These are phyloP conservation scores for Penelope pileata DNA, from an alignment of 2,113 vertebrate species.

Conservation along the genomic window DNA sequence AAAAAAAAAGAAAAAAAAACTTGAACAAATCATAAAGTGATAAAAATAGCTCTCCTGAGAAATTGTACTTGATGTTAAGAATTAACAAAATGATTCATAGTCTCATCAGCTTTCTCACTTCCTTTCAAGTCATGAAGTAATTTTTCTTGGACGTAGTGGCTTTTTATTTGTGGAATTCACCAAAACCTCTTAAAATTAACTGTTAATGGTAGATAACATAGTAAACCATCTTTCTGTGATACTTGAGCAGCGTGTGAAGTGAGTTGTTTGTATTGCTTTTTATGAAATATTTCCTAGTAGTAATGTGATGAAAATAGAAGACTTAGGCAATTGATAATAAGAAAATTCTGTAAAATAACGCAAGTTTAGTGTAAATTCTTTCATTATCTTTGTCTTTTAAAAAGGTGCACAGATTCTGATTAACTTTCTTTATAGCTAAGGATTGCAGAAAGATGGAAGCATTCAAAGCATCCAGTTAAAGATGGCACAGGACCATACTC, in stretches of 20 bases:
- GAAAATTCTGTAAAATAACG: not conserved
- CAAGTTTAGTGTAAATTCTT: not conserved
- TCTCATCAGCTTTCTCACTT: not conserved
- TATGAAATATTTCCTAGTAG: not conserved
- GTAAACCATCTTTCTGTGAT: not conserved
- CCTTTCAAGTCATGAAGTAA: not conserved
- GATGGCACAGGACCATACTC: not conserved
- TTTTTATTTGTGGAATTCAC: not conserved
- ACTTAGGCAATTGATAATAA: not conserved
- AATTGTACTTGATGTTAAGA: not conserved
- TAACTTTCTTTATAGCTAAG: not conserved
- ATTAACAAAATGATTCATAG: not conserved
- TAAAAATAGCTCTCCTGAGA: not conserved
- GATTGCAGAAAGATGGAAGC: not conserved
- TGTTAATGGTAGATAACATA: not conserved
- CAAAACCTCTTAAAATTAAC: not conserved
- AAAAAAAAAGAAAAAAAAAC: too few relatives aligned
- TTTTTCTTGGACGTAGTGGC: not conserved
- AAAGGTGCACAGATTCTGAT: not conserved
- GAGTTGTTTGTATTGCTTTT: not conserved
- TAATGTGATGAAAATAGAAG: fast-evolving
- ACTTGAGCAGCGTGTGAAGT: not conserved
- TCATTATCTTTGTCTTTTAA: not conserved
- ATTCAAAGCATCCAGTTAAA: not conserved
- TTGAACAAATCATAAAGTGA: not conserved